These are phyloP conservation scores for Limenitis camilla DNA, from an alignment of 2,888 invertebrate genomes.

Conservation along the genomic window DNA sequence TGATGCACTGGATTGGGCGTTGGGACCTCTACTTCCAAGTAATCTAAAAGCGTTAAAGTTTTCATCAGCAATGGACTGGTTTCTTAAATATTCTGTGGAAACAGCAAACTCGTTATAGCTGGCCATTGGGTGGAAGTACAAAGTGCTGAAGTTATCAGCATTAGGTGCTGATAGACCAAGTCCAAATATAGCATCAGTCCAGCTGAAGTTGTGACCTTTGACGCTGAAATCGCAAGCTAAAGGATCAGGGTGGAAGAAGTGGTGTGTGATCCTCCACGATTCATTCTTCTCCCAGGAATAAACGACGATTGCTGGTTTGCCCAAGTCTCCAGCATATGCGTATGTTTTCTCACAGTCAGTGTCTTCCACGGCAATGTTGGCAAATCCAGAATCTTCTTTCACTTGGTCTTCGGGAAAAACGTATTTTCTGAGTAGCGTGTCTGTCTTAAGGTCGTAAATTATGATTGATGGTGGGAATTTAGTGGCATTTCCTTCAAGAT, in stretches of 20 bases:
- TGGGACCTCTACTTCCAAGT: conserved; percentile 80
- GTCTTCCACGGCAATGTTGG: conserved; percentile 86
- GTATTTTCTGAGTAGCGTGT: conserved; percentile 79
- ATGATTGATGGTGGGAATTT: conserved; percentile 78
- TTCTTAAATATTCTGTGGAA: conserved; percentile 78
- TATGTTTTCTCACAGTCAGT: conserved; percentile 80
- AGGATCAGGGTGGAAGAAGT: conserved; percentile 82
- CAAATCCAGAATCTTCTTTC: conserved; percentile 80
- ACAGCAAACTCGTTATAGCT: conserved; percentile 86
- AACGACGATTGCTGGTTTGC: conserved; percentile 80
- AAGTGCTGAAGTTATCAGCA: conserved; percentile 78
- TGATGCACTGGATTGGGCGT: conserved; percentile 82
- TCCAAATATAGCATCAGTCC: conserved; percentile 86
- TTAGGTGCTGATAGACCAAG: conserved; percentile 79
- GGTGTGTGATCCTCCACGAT: conserved; percentile 84
- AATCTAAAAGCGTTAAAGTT: conserved; percentile 79
- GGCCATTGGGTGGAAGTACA: conserved; percentile 87
- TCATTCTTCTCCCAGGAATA: conserved; percentile 82
- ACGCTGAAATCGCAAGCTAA: conserved; percentile 82
- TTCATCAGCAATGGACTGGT: conserved; percentile 69
- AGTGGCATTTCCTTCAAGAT: conserved; percentile 63
- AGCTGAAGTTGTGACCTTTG: conserved; percentile 80
- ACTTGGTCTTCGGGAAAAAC: conserved; percentile 77
- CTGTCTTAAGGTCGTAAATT: conserved; percentile 82
- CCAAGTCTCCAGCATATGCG: conserved; percentile 82